These are phyloP conservation scores for Tinea semifulvella DNA, from an alignment of 2,888 invertebrate species.

Conservation along the genomic window DNA sequence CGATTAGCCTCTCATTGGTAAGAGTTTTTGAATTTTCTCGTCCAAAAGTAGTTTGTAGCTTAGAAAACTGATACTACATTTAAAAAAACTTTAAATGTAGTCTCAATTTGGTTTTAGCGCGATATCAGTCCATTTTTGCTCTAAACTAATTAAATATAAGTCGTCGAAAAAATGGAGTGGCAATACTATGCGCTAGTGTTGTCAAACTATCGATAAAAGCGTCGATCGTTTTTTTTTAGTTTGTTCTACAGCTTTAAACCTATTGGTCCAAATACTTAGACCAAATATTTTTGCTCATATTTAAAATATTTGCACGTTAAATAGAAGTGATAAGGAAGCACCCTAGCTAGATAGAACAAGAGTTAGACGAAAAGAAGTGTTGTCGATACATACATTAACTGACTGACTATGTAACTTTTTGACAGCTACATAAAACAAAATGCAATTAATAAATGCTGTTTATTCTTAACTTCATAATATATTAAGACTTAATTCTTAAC, in stretches of 20 bases:
- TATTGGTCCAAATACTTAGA: slow-evolving; percentile 45
- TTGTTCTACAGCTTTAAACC: slow-evolving; percentile 21
- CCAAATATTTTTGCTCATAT: slow-evolving; percentile 24
- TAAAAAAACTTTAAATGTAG: slow-evolving; percentile 18
- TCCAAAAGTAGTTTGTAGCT: slow-evolving; percentile 7
- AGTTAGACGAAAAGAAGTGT: too few relatives aligned
- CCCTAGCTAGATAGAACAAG: background rate
- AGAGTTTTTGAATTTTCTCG: background rate
- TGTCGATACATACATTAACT: too few relatives aligned
- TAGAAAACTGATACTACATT: slow-evolving; percentile 23
- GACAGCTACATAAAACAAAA: too few relatives aligned
- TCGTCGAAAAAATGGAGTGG: background rate
- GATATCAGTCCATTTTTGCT: slow-evolving; percentile 16
- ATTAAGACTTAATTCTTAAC: too few relatives aligned
- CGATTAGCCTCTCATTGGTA: slow-evolving; percentile 9
- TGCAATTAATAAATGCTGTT: too few relatives aligned
- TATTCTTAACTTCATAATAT: too few relatives aligned
- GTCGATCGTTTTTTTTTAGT: slow-evolving; percentile 5
- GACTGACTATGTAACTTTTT: too few relatives aligned
- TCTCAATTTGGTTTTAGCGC: slow-evolving; percentile 4
- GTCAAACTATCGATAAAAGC: background rate
- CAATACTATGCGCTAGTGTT: slow-evolving; percentile 1
- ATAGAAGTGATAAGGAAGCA: slow-evolving; percentile 10
- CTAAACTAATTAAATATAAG: slow-evolving; percentile 12
- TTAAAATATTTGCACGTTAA: slow-evolving; percentile 3